phyloP scores from a whole-genome alignment of 2,113 vertebrate species.

The Caloenas nicobarica region DNA sequence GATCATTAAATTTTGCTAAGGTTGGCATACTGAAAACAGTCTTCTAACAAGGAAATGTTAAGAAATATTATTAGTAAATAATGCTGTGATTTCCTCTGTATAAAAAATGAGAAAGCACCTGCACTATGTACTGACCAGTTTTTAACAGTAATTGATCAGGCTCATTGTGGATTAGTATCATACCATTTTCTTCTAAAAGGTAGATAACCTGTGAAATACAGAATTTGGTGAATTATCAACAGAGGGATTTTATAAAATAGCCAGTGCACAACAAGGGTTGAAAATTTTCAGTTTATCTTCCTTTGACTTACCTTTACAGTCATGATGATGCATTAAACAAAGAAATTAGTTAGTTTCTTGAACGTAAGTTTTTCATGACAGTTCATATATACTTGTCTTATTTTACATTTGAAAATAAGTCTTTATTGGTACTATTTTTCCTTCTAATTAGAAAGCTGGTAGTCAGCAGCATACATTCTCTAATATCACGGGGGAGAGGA shows the following conservation, averaged over 20 bases:
- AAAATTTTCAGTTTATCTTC: neutral
- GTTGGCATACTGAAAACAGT: neutral
- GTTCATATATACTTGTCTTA: neutral
- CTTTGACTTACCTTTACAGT: neutral
- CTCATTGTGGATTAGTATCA: neutral
- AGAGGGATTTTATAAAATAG: neutral
- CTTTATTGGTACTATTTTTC: neutral
- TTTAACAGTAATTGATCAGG: neutral
- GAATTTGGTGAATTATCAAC: neutral
- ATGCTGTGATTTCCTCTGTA: neutral
- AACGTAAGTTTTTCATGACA: neutral
- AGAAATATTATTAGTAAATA: neutral
- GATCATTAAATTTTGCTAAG: neutral
- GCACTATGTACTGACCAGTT: neutral
- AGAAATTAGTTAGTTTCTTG: neutral
- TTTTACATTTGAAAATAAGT: neutral
- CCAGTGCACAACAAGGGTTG: neutral
- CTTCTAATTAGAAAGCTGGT: neutral
- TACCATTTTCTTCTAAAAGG: neutral
- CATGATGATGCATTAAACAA: neutral
- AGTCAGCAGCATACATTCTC: neutral
- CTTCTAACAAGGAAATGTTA: neutral
- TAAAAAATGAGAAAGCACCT: neutral
- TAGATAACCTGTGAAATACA: neutral
- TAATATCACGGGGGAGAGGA: neutral